Base-by-base conservation (phyloP, 1,140 invertebrate genomes). In the Watersipora subatra region DNA sequence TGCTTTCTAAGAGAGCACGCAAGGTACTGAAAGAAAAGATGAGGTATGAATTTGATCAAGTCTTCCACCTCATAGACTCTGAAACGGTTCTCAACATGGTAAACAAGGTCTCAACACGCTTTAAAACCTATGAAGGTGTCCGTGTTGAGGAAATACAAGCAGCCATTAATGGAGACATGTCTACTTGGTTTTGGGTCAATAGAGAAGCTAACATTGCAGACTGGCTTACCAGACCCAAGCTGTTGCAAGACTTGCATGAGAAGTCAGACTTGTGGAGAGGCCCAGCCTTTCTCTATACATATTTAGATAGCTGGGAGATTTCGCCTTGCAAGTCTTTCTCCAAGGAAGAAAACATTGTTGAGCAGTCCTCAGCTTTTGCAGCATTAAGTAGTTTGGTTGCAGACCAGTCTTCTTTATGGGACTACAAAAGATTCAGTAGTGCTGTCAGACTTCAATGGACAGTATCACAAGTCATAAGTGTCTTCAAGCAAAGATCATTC, bases 21-120 rank as follows among this genome's bases (percentile, higher is more conserved):
- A 28, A n/a, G 2, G 25, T 61, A 2, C 2, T 61, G n/a, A 2
- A 61, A 61, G 29, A 61, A 2, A 2, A 61, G 24, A 61, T 61
- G 24, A 3, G 59, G 20, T 61, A 27, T 26, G 25, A 7, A 2
- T 61, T 28, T 28, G 59, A 61, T 27, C 26, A 28, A 7, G 24
- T 28, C 24, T 28, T 27, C 7, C 59, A 28, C 29, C 59, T 61
- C 20, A 28, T 61, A 27, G 59, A 61, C 20, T 61, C 25, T 12
- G 59, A 61, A 61, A 61, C 59, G n/a, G 59, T 61, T 28, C 25
- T 61, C 2, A 61, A 61, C 24, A 61, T 61, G 59, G 2, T 61
- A 24, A 61, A 61, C 27, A 27, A 61, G 24, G 29, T 28, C 24
- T 20, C 25, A 12, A 61, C 59, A 3, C 26, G 59, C n/a, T 61